Percentiles rank a stretch among this genome's conserved stretches.
These are phyloP conservation scores for Vultur gryphus DNA, from an alignment of 2,797 vertebrate species.

Conservation along the genomic window DNA sequence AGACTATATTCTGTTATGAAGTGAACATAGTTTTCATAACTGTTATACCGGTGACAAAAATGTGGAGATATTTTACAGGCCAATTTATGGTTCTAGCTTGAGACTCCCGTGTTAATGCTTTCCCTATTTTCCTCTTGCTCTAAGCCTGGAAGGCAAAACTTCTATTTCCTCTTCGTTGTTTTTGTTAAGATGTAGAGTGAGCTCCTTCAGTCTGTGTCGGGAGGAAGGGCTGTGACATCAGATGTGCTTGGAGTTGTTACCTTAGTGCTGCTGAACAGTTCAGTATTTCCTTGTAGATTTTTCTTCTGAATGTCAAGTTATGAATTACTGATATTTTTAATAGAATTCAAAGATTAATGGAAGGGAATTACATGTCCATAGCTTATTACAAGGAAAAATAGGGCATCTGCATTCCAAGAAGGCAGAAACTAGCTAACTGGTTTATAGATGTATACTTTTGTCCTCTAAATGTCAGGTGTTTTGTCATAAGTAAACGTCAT, in stretches of 20 bases:
- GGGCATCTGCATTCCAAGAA: neutral
- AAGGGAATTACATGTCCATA: neutral
- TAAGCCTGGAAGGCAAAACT: neutral
- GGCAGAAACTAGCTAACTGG: neutral
- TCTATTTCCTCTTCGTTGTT: rapidly evolving
- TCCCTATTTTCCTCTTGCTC: rapidly evolving
- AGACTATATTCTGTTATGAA: rapidly evolving
- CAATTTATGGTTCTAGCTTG: neutral
- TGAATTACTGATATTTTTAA: neutral
- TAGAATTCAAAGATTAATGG: neutral
- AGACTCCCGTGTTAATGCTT: neutral
- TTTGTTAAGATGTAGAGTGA: rapidly evolving
- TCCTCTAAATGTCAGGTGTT: neutral
- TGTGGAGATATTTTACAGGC: neutral
- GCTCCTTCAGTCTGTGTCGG: rapidly evolving
- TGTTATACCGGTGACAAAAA: neutral
- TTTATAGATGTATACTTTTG: rapidly evolving
- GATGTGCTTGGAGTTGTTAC: neutral
- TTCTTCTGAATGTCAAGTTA: neutral
- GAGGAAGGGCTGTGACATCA: rapidly evolving
- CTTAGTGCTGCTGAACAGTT: neutral
- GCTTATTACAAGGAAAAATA: neutral
- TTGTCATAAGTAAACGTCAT: rapidly evolving
- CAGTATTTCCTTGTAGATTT: neutral
- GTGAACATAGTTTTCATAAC: rapidly evolving